A percentile compares a stretch with the other conserved stretches of the same genome.
Conservation (phyloP, 2,113 vertebrate species). For the Sorex araneus region DNA sequence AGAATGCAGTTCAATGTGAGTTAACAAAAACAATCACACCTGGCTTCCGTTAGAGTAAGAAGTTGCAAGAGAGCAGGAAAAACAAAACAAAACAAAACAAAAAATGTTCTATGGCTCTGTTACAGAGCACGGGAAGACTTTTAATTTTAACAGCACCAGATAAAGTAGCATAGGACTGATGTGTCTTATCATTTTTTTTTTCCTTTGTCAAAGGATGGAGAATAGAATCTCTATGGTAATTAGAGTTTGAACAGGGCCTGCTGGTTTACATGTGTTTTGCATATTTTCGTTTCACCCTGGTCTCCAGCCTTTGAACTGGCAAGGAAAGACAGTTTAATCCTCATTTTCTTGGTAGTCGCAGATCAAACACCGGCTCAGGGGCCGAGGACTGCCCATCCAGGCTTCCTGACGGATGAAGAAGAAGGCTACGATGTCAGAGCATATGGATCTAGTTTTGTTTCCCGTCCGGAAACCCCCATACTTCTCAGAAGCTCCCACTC, state of each 20-base stretch:
- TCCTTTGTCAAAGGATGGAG: not conserved
- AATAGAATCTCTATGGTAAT: not conserved
- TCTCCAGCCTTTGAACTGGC: not conserved
- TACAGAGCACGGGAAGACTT: not conserved
- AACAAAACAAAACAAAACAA: not conserved
- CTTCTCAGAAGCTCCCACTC: not conserved
- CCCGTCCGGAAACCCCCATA: not conserved
- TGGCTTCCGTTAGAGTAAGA: not conserved
- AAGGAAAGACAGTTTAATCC: not conserved
- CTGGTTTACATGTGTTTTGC: not conserved
- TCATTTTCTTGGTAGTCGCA: not conserved
- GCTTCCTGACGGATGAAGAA: not conserved
- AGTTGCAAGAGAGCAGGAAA: not conserved
- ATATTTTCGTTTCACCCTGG: not conserved
- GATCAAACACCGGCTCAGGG: not conserved
- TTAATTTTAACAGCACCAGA: not conserved
- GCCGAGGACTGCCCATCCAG: no score
- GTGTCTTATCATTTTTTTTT: not conserved
- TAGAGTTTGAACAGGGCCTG: not conserved
- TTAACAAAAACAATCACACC: not conserved
- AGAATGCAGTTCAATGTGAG: not conserved
- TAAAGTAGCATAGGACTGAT: not conserved
- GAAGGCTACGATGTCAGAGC: not conserved
- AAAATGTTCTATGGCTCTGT: not conserved
- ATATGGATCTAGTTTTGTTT: accelerated